phyloP scores from a whole-genome alignment of 1,140 invertebrate genomes.

The Halictus rubicundus region DNA sequence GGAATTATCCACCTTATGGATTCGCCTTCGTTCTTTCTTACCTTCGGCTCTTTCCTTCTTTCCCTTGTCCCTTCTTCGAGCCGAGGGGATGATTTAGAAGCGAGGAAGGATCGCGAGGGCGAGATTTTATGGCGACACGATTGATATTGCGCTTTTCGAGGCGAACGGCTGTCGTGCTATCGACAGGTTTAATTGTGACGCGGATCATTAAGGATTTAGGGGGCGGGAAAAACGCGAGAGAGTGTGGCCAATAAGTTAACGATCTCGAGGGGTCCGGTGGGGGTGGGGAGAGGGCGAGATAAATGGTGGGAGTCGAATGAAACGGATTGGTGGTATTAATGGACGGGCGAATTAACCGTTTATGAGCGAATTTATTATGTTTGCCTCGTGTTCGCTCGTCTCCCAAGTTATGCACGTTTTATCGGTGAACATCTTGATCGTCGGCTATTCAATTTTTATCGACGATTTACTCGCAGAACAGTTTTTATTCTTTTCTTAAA shows the following conservation, averaged over 20 bases:
- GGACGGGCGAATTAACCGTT: too few species aligned
- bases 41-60: background rate
- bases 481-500: too few species aligned
- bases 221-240: slow-evolving; percentile 4
- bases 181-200: slow-evolving; percentile 21
- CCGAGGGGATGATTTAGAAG: slow-evolving; percentile 40
- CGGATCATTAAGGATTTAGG: background rate
- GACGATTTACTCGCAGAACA: too few species aligned
- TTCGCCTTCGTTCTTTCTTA: slow-evolving; percentile 16
- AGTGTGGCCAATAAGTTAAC: slow-evolving; percentile 22
- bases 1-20: slow-evolving; percentile 22
- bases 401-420: too few species aligned
- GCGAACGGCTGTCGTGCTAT: background rate
- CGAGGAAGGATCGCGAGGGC: background rate
- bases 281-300: too few species aligned
- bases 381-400: too few species aligned
- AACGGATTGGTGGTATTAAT: too few species aligned
- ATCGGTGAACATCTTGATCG: too few species aligned
- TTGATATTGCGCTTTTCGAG: background rate
- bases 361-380: too few species aligned
- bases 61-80: slow-evolving; percentile 19
- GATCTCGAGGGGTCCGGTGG: background rate
- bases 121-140: slow-evolving; percentile 24
- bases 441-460: too few species aligned
- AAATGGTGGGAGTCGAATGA: too few species aligned